Evolutionary conservation across 2,113 vertebrate genomes (phyloP).

Genomic region (Balaenoptera acutorostrata): DNA sequence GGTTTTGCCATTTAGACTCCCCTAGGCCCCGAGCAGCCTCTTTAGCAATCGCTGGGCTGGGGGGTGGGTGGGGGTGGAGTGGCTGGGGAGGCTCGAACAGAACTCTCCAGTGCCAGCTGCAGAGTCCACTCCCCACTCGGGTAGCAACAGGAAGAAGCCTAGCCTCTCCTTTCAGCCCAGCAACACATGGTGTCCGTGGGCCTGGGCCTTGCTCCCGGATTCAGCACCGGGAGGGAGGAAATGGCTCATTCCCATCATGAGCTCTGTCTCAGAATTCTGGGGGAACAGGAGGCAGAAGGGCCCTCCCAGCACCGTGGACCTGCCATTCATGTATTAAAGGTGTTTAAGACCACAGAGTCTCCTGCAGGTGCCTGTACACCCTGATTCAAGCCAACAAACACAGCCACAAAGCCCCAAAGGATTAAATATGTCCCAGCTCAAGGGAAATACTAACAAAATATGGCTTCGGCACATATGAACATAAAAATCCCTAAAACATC

Average conservation of each 20-base stretch:
- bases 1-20: background rate
- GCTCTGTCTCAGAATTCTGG: background rate
- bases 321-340: background rate
- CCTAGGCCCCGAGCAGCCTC: background rate
- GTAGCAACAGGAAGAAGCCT: background rate
- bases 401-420: background rate
- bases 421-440: background rate
- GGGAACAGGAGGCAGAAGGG: background rate
- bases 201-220: background rate
- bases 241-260: background rate
- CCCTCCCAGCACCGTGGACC: background rate
- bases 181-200: too few relatives aligned
- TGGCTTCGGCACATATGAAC: background rate
- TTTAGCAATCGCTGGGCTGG: background rate
- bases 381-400: background rate
- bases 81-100: background rate
- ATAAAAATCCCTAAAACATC: background rate
- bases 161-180: background rate
- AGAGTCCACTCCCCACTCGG: too few relatives aligned
- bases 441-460: background rate
- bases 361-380: background rate
- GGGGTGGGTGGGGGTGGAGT: rapidly evolving
- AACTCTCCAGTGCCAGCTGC: background rate
- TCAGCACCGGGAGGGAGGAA: background rate
- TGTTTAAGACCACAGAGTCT: background rate